Percentiles rank a stretch among this genome's conserved stretches.
Conservation (phyloP, 2,888 invertebrate genomes). For the Sympetrum striolatum region DNA sequence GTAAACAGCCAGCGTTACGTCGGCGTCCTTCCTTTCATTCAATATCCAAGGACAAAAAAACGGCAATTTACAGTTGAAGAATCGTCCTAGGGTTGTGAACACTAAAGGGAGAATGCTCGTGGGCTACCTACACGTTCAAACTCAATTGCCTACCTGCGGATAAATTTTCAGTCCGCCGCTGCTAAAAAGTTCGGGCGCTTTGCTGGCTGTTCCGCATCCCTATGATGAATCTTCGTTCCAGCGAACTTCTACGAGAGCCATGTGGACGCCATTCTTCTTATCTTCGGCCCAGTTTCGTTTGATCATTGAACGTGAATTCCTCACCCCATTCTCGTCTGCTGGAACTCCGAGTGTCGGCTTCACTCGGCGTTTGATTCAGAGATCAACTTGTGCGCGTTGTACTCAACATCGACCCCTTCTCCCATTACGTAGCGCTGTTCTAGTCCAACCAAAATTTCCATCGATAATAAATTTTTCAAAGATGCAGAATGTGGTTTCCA, state of each 20-base stretch:
- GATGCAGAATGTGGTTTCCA: too few relatives aligned
- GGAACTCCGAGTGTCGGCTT: background rate
- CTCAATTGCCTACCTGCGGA: background rate
- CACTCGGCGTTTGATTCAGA: background rate
- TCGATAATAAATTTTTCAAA: too few relatives aligned
- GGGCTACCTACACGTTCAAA: background rate
- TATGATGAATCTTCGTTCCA: background rate
- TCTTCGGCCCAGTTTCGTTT: slow-evolving; percentile 9
- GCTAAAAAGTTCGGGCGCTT: background rate
- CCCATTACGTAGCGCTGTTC: background rate
- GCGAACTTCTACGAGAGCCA: background rate
- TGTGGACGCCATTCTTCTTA: background rate
- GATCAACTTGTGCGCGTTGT: background rate
- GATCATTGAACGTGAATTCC: background rate
- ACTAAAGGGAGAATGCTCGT: too few relatives aligned
- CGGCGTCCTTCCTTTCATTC: background rate
- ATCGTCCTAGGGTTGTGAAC: too few relatives aligned
- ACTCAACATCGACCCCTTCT: background rate
- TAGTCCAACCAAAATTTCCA: too few relatives aligned
- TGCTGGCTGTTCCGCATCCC: background rate
- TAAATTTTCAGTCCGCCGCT: background rate
- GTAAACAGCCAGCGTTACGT: background rate
- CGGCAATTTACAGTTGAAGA: too few relatives aligned
- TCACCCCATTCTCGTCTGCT: background rate
- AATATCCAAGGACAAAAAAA: background rate